These are phyloP conservation scores for Eucera pruinosa DNA, from an alignment of 2,888 invertebrate genomes.

Conservation along the genomic window DNA sequence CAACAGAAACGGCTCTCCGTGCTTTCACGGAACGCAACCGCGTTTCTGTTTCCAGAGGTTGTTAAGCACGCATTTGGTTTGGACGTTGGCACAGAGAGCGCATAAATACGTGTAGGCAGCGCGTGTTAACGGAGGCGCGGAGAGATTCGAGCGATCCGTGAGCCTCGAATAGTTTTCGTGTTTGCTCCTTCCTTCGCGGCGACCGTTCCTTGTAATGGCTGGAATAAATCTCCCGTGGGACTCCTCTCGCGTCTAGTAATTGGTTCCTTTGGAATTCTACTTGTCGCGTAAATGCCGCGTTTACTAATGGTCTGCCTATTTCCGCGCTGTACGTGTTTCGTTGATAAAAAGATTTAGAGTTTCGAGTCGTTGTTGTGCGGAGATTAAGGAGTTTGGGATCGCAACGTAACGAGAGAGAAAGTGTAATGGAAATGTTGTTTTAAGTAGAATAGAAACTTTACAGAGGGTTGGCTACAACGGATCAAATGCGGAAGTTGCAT, in stretches of 20 bases:
- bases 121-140: conserved; percentile 32
- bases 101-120: conserved; percentile 48
- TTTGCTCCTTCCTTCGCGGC: conserved; percentile 1
- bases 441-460: too few species aligned
- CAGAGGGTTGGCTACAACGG: too few species aligned
- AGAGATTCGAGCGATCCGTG: conserved; percentile 10
- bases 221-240: conserved; percentile 24
- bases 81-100: conserved; percentile 28
- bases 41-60: conserved; percentile 34
- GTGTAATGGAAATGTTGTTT: too few species aligned
- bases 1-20: conserved; percentile 33
- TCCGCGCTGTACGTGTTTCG: neutral
- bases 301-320: neutral
- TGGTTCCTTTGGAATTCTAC: conserved; percentile 19
- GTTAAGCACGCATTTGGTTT: conserved; percentile 40
- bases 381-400: too few species aligned
- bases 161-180: conserved; percentile 37
- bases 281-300: conserved; percentile 3
- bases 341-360: neutral
- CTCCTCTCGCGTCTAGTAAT: conserved; percentile 31
- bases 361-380: neutral
- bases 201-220: conserved; percentile 29
- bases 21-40: conserved; percentile 9
- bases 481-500: too few species aligned
- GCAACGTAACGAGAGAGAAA: too few species aligned